Evolutionary conservation across 2,113 vertebrate species (phyloP).

Genomic region (Cyprinus carpio): DNA sequence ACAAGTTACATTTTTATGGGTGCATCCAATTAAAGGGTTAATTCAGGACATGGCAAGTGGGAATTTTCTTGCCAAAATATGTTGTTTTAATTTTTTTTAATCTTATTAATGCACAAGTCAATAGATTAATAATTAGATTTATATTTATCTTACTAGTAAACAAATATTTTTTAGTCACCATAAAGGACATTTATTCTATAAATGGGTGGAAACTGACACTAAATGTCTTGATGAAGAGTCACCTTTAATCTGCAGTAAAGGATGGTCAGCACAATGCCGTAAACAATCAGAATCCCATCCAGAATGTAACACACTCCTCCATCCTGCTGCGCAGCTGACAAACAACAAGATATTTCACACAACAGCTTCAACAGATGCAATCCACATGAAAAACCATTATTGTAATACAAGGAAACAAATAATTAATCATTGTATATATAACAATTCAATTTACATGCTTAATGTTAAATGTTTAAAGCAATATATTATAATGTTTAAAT

Average conservation of each 20-base stretch:
- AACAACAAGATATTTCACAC: conserved; percentile 7
- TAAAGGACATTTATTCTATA: neutral
- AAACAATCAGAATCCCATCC: conserved; percentile 84
- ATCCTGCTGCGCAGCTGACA: conserved; percentile 65
- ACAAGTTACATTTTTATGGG: no score
- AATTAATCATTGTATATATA: no score
- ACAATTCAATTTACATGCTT: no score
- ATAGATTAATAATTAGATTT: neutral
- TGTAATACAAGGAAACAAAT: no score
- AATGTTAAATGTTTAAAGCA: neutral
- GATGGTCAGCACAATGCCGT: conserved; percentile 81
- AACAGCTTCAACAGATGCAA: no score
- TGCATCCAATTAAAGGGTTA: neutral
- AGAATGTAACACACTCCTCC: conserved; percentile 80
- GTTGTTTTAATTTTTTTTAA: neutral
- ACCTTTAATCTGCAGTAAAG: conserved; percentile 88
- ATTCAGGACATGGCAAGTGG: neutral
- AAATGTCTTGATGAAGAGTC: neutral
- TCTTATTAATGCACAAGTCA: neutral
- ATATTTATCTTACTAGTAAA: neutral
- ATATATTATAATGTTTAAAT: neutral
- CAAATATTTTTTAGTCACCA: neutral
- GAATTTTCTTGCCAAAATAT: neutral
- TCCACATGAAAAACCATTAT: no score
- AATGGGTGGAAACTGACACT: neutral